phyloP scores from a whole-genome alignment of 2,797 vertebrate genomes.

The Ambastaia sidthimunki region DNA sequence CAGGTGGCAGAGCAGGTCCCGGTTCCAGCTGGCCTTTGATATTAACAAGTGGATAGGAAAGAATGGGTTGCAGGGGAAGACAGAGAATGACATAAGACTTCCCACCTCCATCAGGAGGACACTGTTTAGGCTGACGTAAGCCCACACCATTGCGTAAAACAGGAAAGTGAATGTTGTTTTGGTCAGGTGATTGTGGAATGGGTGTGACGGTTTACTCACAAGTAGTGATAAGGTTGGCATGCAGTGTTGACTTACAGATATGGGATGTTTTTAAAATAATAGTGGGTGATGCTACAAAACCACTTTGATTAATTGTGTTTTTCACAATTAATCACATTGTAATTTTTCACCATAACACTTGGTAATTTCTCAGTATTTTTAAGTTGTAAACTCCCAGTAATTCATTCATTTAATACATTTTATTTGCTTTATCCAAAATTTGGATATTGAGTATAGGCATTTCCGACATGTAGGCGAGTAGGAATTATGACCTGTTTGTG shows the following conservation, averaged over 20 bases:
- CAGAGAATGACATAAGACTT: conserved; percentile 13
- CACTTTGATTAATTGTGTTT: no score
- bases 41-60: conserved; percentile 9
- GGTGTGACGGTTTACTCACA: neutral
- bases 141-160: conserved; percentile 22
- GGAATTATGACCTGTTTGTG: no score
- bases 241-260: neutral
- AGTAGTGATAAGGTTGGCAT: neutral
- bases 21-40: conserved; percentile 44
- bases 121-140: conserved; percentile 29
- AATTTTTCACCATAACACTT: neutral
- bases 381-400: no score
- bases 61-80: neutral
- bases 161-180: conserved; percentile 35
- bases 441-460: no score
- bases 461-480: no score
- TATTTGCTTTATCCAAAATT: no score
- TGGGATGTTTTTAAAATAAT: neutral
- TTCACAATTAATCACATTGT: no score
- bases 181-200: conserved; percentile 1
- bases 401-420: no score
- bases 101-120: neutral
- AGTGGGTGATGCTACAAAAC: neutral
- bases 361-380: no score
- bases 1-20: conserved; percentile 40